These are phyloP conservation scores for Campoletis raptor DNA, from an alignment of 2,888 invertebrate genomes.

Conservation along the genomic window DNA sequence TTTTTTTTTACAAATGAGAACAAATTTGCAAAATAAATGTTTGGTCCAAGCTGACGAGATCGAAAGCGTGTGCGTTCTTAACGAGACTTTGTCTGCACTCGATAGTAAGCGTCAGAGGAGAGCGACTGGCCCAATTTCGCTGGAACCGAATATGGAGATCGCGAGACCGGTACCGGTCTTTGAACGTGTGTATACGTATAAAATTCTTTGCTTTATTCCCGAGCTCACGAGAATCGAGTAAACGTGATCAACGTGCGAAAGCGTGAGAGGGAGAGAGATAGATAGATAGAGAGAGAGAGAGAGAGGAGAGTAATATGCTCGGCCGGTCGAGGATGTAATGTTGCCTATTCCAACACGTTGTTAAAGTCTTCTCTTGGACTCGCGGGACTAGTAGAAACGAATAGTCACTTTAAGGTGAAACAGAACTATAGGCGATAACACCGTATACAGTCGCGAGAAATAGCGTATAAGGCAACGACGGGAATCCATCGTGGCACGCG, in stretches of 20 bases:
- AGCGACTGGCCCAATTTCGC: constrained; percentile 65
- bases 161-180: constrained; percentile 57
- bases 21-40: neutral
- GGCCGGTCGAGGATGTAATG: constrained; percentile 43
- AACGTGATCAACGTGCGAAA: neutral
- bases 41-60: constrained; percentile 36
- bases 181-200: constrained; percentile 20
- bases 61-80: constrained; percentile 46
- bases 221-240: constrained; percentile 25
- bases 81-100: constrained; percentile 47
- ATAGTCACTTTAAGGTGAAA: constrained; percentile 51
- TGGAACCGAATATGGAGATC: constrained; percentile 66
- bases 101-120: constrained; percentile 1
- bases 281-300: constrained; percentile 12
- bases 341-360: constrained; percentile 66
- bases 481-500: constrained; percentile 47
- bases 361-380: constrained; percentile 48
- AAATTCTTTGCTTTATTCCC: constrained; percentile 41
- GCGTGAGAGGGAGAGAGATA: neutral
- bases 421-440: constrained; percentile 30
- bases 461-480: constrained; percentile 59
- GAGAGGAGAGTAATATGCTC: constrained; percentile 27
- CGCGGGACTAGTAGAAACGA: constrained; percentile 35
- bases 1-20: neutral
- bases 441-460: constrained; percentile 54